These are phyloP conservation scores for Lysiphlebus fabarum DNA, from an alignment of 1,140 invertebrate species.

Conservation along the genomic window DNA sequence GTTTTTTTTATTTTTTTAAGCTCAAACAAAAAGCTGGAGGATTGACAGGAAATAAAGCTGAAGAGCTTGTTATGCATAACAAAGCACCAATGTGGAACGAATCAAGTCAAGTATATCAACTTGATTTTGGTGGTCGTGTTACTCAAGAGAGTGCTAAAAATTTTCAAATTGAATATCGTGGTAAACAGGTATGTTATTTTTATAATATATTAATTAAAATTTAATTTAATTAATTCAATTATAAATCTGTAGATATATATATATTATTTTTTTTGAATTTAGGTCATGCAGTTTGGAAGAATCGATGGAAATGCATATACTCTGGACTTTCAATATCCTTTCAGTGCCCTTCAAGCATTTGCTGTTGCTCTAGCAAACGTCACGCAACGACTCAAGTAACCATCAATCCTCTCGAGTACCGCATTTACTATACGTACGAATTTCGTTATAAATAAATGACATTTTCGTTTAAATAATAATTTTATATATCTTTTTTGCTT, in stretches of 20 bases:
- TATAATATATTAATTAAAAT: not conserved
- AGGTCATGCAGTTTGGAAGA: slow-evolving; percentile 99
- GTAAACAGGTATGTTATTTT: slow-evolving; percentile 77
- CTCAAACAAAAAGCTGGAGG: slow-evolving; percentile 61
- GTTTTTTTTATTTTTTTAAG: slow-evolving; percentile 42
- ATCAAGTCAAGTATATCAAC: slow-evolving; percentile 96
- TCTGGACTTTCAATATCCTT: slow-evolving; percentile 97
- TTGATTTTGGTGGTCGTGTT: slow-evolving; percentile 98
- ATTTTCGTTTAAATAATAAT: not conserved
- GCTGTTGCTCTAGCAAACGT: slow-evolving; percentile 97
- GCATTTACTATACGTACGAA: slow-evolving; percentile 36
- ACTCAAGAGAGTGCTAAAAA: slow-evolving; percentile 99
- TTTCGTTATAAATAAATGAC: slow-evolving; percentile 19
- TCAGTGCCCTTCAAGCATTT: slow-evolving; percentile 97
- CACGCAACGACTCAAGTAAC: slow-evolving; percentile 95
- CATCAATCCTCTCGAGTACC: slow-evolving; percentile 31
- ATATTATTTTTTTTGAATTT: slow-evolving; percentile 33
- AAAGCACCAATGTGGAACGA: slow-evolving; percentile 99
- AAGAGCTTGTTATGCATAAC: slow-evolving; percentile 94
- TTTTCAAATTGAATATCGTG: slow-evolving; percentile 97
- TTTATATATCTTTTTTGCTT: not conserved
- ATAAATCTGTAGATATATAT: not conserved
- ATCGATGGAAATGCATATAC: slow-evolving; percentile 99
- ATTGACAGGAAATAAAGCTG: slow-evolving; percentile 49
- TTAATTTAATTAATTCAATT: not conserved